phyloP scores from a whole-genome alignment of 2,797 vertebrate species.

The Dallia pectoralis region DNA sequence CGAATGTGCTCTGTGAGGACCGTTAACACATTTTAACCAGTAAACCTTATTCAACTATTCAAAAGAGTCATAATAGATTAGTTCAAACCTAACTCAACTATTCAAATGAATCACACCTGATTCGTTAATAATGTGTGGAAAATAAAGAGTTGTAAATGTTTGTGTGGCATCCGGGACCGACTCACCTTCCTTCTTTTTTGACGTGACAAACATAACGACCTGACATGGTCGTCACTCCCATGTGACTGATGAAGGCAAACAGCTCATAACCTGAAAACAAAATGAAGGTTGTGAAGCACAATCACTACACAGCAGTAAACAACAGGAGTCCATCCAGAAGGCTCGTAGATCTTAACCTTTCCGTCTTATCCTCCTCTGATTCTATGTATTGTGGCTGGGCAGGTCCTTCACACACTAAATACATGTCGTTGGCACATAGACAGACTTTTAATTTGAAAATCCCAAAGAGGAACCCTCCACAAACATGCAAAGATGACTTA shows the following conservation, averaged over 20 bases:
- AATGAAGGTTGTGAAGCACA: constrained; percentile 4
- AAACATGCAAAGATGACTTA: background rate
- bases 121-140: too few species aligned
- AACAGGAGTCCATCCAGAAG: background rate
- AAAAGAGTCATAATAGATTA: background rate
- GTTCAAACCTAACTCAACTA: too few species aligned
- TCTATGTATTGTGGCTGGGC: background rate
- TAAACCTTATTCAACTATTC: background rate
- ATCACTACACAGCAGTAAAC: background rate
- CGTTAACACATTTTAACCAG: background rate
- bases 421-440: background rate
- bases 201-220: constrained; percentile 98
- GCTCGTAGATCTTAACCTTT: background rate
- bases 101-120: too few species aligned
- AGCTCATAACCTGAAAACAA: constrained; percentile 86
- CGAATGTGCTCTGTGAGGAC: background rate
- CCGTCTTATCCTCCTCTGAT: background rate
- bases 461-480: background rate
- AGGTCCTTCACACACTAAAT: background rate
- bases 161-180: background rate
- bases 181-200: constrained; percentile 97
- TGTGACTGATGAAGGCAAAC: constrained; percentile 97
- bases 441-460: background rate
- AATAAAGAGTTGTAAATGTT: background rate
- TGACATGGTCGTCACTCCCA: constrained; percentile 98